Evolutionary conservation across 92 coral and sea anemone genomes (phyloP).

Genomic region (Paramuricea clavata): DNA sequence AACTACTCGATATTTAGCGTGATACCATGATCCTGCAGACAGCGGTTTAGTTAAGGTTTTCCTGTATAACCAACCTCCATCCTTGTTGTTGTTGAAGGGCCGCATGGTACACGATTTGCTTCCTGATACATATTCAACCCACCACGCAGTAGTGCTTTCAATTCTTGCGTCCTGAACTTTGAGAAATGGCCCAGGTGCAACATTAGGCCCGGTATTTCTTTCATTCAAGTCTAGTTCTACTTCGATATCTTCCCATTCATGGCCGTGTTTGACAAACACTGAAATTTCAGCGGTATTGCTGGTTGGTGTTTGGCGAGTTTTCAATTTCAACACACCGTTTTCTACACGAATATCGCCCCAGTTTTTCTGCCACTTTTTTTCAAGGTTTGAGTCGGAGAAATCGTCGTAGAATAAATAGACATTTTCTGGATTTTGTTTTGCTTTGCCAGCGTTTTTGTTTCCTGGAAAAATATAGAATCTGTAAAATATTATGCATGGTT

Average conservation of each 20-base stretch:
- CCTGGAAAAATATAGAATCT: not conserved
- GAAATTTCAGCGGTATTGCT: constrained; percentile 69
- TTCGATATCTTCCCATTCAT: constrained; percentile 77
- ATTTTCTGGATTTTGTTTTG: constrained; percentile 58
- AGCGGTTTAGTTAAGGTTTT: constrained; percentile 56
- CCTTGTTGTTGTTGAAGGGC: constrained; percentile 69
- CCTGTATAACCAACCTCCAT: constrained; percentile 69
- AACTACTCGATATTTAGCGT: constrained; percentile 70
- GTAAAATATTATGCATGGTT: no score
- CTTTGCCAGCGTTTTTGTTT: constrained; percentile 60
- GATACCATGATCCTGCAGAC: constrained; percentile 69
- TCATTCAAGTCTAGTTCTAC: constrained; percentile 86
- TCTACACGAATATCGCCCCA: constrained; percentile 67
- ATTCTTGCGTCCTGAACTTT: constrained; percentile 53
- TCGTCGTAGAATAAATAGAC: constrained; percentile 75
- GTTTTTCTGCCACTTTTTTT: constrained; percentile 29
- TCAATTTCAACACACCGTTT: constrained; percentile 63
- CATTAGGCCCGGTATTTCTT: constrained; percentile 20
- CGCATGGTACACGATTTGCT: constrained; percentile 76
- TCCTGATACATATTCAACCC: constrained; percentile 76
- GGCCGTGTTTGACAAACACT: constrained; percentile 69
- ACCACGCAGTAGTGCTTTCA: constrained; percentile 77
- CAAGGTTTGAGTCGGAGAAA: constrained; percentile 57
- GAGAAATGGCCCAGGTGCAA: constrained; percentile 79
- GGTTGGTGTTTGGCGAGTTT: constrained; percentile 65